phyloP scores from a whole-genome alignment of 2,113 vertebrate genomes.

The Oryzias woworae region DNA sequence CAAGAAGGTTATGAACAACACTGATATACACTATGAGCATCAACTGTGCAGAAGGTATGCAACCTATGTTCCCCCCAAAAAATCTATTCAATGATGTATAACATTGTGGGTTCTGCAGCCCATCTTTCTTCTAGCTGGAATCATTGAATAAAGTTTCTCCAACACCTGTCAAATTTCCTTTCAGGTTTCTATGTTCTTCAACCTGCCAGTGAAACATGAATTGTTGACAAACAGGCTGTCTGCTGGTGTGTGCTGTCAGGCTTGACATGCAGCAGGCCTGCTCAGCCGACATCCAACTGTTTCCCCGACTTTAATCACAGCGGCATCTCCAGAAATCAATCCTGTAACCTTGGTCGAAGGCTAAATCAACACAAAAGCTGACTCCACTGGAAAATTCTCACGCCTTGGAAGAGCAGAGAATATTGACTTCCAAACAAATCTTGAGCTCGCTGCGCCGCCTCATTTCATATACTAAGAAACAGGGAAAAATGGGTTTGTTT shows the following conservation, averaged over 20 bases:
- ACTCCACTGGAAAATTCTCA: conserved; percentile 14
- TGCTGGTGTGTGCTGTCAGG: conserved; percentile 13
- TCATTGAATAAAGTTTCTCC: neutral
- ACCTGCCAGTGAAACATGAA: conserved; percentile 32
- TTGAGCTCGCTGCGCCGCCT: conserved; percentile 13
- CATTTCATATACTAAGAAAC: conserved; percentile 21
- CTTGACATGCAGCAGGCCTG: conserved; percentile 26
- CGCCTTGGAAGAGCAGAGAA: conserved; percentile 14
- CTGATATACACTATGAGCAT: no score
- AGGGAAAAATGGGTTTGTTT: conserved; percentile 18
- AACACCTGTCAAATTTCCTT: conserved; percentile 23
- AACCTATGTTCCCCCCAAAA: no score
- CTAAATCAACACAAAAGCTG: conserved; percentile 49
- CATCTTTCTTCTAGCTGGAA: neutral
- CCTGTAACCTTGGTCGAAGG: conserved; percentile 39
- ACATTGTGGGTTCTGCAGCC: neutral
- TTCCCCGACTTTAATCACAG: conserved; percentile 57
- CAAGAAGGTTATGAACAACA: no score
- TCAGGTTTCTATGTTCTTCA: conserved; percentile 27
- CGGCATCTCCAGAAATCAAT: conserved; percentile 55
- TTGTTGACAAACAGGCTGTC: conserved; percentile 53
- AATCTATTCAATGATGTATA: no score
- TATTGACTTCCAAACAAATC: conserved; percentile 37
- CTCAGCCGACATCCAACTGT: conserved; percentile 45
- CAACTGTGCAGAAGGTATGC: no score